A percentile compares a stretch with the other conserved stretches of the same genome.
phyloP scores from a whole-genome alignment of 2,888 invertebrate species.

The Hoplodrina ambigua region DNA sequence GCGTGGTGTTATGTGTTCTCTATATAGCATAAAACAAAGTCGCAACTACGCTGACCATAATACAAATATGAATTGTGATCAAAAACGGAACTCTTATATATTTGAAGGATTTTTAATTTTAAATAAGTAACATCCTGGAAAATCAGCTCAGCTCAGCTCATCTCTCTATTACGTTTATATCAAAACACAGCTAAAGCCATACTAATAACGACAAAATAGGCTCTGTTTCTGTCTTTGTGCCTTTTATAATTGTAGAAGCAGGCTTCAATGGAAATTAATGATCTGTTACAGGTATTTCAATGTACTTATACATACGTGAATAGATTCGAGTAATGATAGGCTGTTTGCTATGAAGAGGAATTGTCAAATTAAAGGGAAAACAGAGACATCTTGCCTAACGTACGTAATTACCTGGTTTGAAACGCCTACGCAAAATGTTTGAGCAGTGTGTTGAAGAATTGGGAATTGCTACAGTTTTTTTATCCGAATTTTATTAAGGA shows the following conservation, averaged over 20 bases:
- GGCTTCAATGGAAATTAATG: slow-evolving; percentile 19
- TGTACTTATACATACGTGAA: slow-evolving; percentile 2
- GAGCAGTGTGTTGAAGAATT: slow-evolving; percentile 23
- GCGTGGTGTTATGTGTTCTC: too few species aligned
- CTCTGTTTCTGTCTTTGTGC: neutral
- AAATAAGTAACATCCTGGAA: too few species aligned
- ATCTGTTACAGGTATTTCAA: slow-evolving; percentile 16
- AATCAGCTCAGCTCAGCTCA: too few species aligned
- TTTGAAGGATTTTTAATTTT: too few species aligned
- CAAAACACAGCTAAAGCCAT: neutral
- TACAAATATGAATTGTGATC: too few species aligned
- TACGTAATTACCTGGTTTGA: neutral
- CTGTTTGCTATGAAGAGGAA: slow-evolving; percentile 12
- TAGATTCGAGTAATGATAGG: slow-evolving; percentile 32
- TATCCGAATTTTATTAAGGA: neutral
- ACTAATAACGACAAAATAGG: neutral
- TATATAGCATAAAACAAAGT: too few species aligned
- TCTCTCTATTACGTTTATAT: too few species aligned
- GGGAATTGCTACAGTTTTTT: slow-evolving; percentile 12
- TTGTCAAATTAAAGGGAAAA: slow-evolving; percentile 26
- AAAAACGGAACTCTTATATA: too few species aligned
- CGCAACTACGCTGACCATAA: too few species aligned
- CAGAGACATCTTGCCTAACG: neutral
- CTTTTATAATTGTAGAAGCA: neutral
- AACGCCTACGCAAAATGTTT: slow-evolving; percentile 37